Conservation (phyloP, 2,888 invertebrate species). For the Apoderus coryli region DNA sequence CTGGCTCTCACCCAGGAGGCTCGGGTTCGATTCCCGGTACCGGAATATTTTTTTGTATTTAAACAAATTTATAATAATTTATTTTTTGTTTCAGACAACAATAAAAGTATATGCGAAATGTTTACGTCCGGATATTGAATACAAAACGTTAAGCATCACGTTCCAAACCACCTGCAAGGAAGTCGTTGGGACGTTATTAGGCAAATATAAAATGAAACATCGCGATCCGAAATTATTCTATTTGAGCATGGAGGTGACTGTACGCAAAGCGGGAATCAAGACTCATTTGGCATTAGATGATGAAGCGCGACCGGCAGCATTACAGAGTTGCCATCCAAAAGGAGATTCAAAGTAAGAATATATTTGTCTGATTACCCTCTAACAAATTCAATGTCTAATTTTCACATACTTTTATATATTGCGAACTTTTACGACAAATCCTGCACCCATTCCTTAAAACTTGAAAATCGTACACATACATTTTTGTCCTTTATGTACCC, state of each 20-base stretch:
- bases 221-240: constrained; percentile 86
- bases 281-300: constrained; percentile 76
- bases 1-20: constrained; percentile 61
- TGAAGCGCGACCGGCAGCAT: constrained; percentile 75
- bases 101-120: constrained; percentile 85
- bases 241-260: constrained; percentile 87
- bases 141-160: constrained; percentile 84
- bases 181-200: constrained; percentile 68
- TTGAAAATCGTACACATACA: too few species aligned
- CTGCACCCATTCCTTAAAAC: constrained; percentile 2
- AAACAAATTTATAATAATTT: too few species aligned
- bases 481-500: too few species aligned
- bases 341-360: constrained; percentile 74
- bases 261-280: constrained; percentile 66
- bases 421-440: not conserved
- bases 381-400: constrained; percentile 1
- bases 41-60: too few species aligned
- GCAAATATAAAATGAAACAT: constrained; percentile 77
- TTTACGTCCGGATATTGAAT: constrained; percentile 84
- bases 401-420: not conserved
- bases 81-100: constrained; percentile 55
- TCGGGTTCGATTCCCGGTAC: constrained; percentile 62
- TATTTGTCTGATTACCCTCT: not conserved
- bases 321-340: constrained; percentile 87
- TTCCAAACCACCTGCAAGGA: constrained; percentile 80